phyloP scores from a whole-genome alignment of 1,140 invertebrate species.

The Lysiphlebus fabarum region DNA sequence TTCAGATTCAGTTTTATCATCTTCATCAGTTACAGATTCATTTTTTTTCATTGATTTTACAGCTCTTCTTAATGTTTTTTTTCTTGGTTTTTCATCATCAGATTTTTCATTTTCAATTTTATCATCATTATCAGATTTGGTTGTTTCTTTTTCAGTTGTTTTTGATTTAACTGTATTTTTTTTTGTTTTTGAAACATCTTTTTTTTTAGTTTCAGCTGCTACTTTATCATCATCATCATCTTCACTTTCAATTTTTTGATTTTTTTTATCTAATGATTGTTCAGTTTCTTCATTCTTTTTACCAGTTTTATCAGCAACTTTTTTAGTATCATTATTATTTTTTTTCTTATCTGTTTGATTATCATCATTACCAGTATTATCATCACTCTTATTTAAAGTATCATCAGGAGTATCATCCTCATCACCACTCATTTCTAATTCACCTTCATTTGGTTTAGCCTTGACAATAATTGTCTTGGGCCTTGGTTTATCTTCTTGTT shows the following conservation, averaged over 20 bases:
- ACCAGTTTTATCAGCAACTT: slow-evolving; percentile 34
- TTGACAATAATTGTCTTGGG: slow-evolving; percentile 49
- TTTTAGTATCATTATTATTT: neutral
- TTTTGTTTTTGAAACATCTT: slow-evolving; percentile 10
- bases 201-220: slow-evolving; percentile 26
- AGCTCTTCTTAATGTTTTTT: neutral
- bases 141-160: slow-evolving; percentile 5
- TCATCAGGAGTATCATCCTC: slow-evolving; percentile 34
- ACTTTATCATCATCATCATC: slow-evolving; percentile 43
- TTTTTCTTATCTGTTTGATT: slow-evolving; percentile 19
- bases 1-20: neutral
- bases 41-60: too few relatives aligned
- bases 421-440: slow-evolving; percentile 44
- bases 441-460: slow-evolving; percentile 45
- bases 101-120: slow-evolving; percentile 2
- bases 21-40: neutral
- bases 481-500: slow-evolving; percentile 33
- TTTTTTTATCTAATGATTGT: slow-evolving; percentile 38
- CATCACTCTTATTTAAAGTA: slow-evolving; percentile 5
- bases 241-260: slow-evolving; percentile 39
- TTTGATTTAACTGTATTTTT: slow-evolving; percentile 10
- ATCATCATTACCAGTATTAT: slow-evolving; percentile 11
- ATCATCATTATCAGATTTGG: neutral
- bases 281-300: slow-evolving; percentile 34
- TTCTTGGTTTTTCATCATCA: slow-evolving; percentile 1